phyloP scores from a whole-genome alignment of 1,140 invertebrate genomes.

The Apis florea region DNA sequence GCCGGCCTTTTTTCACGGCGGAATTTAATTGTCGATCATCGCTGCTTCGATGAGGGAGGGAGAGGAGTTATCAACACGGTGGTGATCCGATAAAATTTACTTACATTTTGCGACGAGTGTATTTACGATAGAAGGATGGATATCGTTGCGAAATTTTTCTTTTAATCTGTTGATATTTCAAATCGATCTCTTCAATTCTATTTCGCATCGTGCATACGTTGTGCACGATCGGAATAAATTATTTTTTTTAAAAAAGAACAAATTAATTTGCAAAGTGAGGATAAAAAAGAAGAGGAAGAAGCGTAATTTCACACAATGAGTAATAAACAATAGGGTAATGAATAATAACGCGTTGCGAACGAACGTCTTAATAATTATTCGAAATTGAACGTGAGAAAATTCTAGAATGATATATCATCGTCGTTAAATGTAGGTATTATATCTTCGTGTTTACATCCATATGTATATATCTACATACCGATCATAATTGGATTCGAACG shows the following conservation, averaged over 20 bases:
- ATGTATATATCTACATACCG: background rate
- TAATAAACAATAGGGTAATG: background rate
- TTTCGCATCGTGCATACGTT: too few species aligned
- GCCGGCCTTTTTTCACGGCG: slow-evolving; percentile 29
- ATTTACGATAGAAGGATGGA: background rate
- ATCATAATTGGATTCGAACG: slow-evolving; percentile 3
- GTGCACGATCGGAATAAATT: too few species aligned
- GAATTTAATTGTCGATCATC: slow-evolving; percentile 27
- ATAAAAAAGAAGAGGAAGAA: too few species aligned
- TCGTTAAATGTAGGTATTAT: background rate
- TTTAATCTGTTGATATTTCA: too few species aligned
- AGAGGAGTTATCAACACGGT: background rate
- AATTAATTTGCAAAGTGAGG: too few species aligned
- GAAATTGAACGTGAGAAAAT: background rate
- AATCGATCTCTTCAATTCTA: too few species aligned
- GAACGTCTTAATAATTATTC: background rate
- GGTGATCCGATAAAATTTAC: slow-evolving; percentile 26
- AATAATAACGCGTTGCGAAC: too few species aligned
- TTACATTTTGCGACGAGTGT: background rate
- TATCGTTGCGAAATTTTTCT: too few species aligned
- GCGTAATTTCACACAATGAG: too few species aligned
- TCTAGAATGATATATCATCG: background rate
- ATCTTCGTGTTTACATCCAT: background rate
- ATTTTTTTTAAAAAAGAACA: too few species aligned
- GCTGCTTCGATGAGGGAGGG: too few species aligned